Conservation (phyloP, 2,888 invertebrate species). For the Unio pictorum region DNA sequence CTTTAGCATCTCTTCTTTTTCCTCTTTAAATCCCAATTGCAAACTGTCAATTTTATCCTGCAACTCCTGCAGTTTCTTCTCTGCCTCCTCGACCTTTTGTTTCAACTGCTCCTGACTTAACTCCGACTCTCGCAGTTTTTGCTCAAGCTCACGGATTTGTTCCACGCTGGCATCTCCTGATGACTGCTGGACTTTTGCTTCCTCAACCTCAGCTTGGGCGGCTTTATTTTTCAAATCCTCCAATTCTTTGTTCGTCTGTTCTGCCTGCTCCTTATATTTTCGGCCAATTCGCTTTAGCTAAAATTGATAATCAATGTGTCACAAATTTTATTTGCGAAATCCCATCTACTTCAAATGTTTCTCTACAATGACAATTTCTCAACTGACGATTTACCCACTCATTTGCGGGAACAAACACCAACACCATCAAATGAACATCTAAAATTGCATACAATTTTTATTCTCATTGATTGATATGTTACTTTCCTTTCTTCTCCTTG, state of each 20-base stretch:
- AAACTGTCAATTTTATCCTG: slow-evolving; percentile 4
- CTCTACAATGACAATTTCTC: too few species aligned
- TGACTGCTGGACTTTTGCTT: slow-evolving; percentile 4
- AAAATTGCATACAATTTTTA: too few species aligned
- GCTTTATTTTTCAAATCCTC: slow-evolving; percentile 71
- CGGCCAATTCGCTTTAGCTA: slow-evolving; percentile 87
- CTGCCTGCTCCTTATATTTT: slow-evolving; percentile 91
- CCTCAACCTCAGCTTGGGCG: slow-evolving; percentile 10
- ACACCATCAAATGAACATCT: too few species aligned
- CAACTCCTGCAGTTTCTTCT: slow-evolving; percentile 8
- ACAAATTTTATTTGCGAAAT: not conserved
- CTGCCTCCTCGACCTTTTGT: slow-evolving; percentile 1
- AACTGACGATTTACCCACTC: too few species aligned
- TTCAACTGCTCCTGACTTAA: too few species aligned
- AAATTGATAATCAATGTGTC: slow-evolving; percentile 2
- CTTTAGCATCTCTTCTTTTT: not conserved
- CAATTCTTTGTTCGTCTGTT: slow-evolving; percentile 75
- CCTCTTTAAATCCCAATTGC: not conserved
- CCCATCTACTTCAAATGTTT: too few species aligned
- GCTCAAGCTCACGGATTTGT: too few species aligned
- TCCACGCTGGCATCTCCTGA: slow-evolving; percentile 1
- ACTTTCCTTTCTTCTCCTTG: too few species aligned
- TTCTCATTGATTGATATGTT: too few species aligned
- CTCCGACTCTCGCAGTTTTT: not conserved
- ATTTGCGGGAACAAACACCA: too few species aligned